Conservation (phyloP, 2,797 vertebrate genomes). For the Neoniphon sammara region DNA sequence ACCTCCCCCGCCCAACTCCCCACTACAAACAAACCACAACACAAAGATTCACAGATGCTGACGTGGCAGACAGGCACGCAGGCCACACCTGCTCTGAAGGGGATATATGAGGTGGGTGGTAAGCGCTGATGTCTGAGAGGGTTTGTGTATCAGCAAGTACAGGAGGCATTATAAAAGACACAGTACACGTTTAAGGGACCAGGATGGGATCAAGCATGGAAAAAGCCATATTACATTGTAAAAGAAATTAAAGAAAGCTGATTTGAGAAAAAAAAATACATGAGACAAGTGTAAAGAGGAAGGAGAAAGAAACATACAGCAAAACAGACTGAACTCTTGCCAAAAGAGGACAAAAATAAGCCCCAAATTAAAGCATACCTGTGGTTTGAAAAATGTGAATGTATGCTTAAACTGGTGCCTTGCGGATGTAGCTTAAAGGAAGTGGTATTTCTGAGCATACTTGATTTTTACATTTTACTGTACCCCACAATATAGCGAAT, state of each 20-base stretch:
- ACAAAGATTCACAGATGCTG: constrained; percentile 61
- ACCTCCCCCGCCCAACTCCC: constrained; percentile 19
- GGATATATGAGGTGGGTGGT: constrained; percentile 36
- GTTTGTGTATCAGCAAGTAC: constrained; percentile 25
- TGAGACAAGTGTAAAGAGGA: constrained; percentile 18
- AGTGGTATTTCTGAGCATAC: constrained; percentile 26
- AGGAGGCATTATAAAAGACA: constrained; percentile 4
- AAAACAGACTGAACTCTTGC: constrained; percentile 33
- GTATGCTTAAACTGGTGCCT: constrained; percentile 42
- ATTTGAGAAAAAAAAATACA: constrained; percentile 15
- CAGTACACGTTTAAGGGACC: constrained; percentile 23
- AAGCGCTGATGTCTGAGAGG: constrained; percentile 23
- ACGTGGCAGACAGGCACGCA: constrained; percentile 52
- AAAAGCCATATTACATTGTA: constrained; percentile 14
- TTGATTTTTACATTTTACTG: constrained; percentile 48
- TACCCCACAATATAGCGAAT: constrained; percentile 29
- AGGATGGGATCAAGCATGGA: constrained; percentile 34
- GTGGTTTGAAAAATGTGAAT: constrained; percentile 69
- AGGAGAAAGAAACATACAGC: constrained; percentile 9
- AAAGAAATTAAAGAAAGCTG: constrained; percentile 6
- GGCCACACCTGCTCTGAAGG: constrained; percentile 62
- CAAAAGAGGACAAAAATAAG: constrained; percentile 45
- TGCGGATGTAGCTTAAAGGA: constrained; percentile 35
- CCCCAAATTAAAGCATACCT: constrained; percentile 67
- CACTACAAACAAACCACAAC: constrained; percentile 74